Percentiles rank a stretch among this genome's conserved stretches.
Evolutionary conservation across 2,888 invertebrate species (phyloP).

Genomic region (Pelosia muscerda): DNA sequence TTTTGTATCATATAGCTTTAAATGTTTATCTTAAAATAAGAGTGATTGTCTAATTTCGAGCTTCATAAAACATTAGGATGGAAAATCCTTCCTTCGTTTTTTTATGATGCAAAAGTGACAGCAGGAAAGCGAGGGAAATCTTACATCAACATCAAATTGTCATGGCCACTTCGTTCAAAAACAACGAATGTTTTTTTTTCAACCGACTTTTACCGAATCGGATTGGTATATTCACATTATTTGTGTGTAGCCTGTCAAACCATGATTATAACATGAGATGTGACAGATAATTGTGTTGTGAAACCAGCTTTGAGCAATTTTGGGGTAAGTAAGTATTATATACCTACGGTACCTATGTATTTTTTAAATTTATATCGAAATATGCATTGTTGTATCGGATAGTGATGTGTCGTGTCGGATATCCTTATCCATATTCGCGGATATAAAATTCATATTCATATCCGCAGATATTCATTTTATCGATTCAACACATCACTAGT

Average conservation of each 20-base stretch:
- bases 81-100: not conserved
- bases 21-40: not conserved
- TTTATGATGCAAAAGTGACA: not conserved
- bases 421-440: not conserved
- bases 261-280: slow-evolving; percentile 49
- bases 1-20: not conserved
- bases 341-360: slow-evolving; percentile 10
- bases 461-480: not conserved
- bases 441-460: not conserved
- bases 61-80: not conserved
- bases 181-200: slow-evolving; percentile 10
- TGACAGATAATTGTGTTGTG: slow-evolving; percentile 28
- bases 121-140: not conserved
- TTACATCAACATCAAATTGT: not conserved
- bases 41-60: not conserved
- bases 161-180: slow-evolving; percentile 10
- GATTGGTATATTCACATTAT: slow-evolving; percentile 4
- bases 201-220: not conserved
- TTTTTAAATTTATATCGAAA: not conserved
- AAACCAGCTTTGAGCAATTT: not conserved
- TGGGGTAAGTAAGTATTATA: slow-evolving; percentile 64
- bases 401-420: not conserved
- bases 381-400: not conserved
- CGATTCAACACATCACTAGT: not conserved
- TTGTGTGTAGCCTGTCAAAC: slow-evolving; percentile 30